A percentile compares a stretch with the other conserved stretches of the same genome.
phyloP scores from a whole-genome alignment of 2,113 vertebrate genomes.

The Serilophus lunatus region DNA sequence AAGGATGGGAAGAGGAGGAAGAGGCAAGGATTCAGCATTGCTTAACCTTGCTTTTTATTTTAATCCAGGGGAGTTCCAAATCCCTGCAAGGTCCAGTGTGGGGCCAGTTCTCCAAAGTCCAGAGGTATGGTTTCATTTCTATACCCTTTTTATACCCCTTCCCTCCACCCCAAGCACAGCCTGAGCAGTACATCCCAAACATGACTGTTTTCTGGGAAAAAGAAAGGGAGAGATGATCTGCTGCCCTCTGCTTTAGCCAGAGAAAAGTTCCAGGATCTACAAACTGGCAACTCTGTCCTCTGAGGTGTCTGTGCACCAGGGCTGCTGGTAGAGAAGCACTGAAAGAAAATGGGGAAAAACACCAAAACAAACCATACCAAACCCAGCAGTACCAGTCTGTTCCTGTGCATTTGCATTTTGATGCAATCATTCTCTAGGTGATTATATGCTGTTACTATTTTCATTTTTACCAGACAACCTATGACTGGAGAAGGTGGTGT shows the following conservation, averaged over 20 bases:
- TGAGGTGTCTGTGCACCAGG: background rate
- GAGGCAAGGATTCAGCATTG: background rate
- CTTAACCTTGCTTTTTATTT: background rate
- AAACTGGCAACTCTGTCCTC: background rate
- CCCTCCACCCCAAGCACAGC: background rate
- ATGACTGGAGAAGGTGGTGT: constrained; percentile 6
- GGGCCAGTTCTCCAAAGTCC: background rate
- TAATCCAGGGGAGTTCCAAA: background rate
- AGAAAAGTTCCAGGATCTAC: background rate
- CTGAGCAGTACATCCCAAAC: background rate
- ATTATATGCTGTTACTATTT: constrained; percentile 31
- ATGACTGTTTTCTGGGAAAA: background rate
- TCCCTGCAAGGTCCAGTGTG: background rate
- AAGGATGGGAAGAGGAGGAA: background rate
- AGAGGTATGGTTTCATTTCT: background rate
- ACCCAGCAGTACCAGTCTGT: background rate
- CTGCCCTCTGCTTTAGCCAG: background rate
- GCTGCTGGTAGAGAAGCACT: background rate
- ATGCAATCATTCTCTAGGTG: background rate
- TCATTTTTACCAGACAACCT: constrained; percentile 14
- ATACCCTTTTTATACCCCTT: background rate
- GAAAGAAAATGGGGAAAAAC: background rate
- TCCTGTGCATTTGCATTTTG: background rate
- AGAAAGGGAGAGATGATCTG: background rate
- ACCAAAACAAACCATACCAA: background rate